Evolutionary conservation across 2,888 invertebrate species (phyloP).

Genomic region (Scaptomyza cyrtandrae): DNA sequence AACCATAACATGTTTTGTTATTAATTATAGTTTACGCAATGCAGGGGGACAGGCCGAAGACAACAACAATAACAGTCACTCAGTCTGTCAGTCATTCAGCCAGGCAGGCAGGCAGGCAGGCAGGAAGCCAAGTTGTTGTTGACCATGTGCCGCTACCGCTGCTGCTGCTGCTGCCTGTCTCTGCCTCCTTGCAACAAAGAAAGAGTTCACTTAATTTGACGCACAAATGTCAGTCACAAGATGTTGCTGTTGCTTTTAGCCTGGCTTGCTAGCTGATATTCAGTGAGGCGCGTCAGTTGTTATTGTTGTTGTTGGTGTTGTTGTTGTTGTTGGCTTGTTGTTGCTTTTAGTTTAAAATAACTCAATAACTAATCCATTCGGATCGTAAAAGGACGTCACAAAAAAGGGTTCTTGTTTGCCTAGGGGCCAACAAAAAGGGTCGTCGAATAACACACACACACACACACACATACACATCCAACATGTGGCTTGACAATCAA

Average conservation of each 20-base stretch:
- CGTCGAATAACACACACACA: constrained; percentile 24
- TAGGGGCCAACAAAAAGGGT: constrained; percentile 29
- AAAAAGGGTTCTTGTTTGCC: constrained; percentile 57
- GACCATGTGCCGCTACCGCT: constrained; percentile 66
- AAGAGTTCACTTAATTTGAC: constrained; percentile 79
- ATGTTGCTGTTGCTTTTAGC: constrained; percentile 36
- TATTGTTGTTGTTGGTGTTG: constrained; percentile 50
- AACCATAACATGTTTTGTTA: constrained; percentile 81
- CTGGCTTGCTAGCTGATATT: constrained; percentile 5
- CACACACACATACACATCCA: constrained; percentile 4
- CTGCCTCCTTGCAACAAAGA: constrained; percentile 36
- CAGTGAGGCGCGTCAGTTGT: constrained; percentile 63
- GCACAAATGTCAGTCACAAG: constrained; percentile 77
- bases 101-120: constrained; percentile 24
- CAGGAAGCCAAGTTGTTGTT: constrained; percentile 59
- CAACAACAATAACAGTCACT: constrained; percentile 68
- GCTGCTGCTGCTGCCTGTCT: constrained; percentile 20
- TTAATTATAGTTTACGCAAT: constrained; percentile 80
- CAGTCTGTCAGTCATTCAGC: constrained; percentile 53
- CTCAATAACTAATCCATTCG: constrained; percentile 77
- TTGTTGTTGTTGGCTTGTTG: constrained; percentile 55
- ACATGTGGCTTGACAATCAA: constrained; percentile 78
- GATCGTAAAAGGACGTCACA: constrained; percentile 50
- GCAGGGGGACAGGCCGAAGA: constrained; percentile 76
- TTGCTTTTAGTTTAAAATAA: constrained; percentile 72